Evolutionary conservation across 23 tunicate species (phyloP), one percentile per base, ranked within the genome.

Genomic region (Clavelina lepadiformis): DNA sequence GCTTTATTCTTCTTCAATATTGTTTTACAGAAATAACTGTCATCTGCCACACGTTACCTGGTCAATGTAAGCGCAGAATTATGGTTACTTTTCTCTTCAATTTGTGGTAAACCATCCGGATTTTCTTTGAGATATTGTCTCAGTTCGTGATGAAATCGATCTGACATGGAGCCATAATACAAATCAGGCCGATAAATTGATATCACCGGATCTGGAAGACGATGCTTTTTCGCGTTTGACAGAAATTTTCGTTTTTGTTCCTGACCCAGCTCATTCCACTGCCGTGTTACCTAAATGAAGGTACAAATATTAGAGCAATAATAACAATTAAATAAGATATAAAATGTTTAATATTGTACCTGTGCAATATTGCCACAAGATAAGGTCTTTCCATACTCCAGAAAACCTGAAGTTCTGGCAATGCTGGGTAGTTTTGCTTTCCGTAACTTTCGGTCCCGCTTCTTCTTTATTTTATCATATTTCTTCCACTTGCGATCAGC

Each of bases 81-180:
- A n/a, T n/a, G n/a, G n/a, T n/a, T n/a, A n/a, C n/a, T n/a, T n/a
- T n/a, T n/a, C n/a, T n/a, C n/a, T n/a, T n/a, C 69, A 11, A 55
- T 30, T 31, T 59, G 24, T 32, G 93, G 81, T 47, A 85, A 70
- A 28, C 41, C 27, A 0, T 31, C 45, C 5, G 75, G 79, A 35
- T 71, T 71, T 37, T 30, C 23, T 31, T 65, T 33, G 57, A 88
- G 20, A 67, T 80, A 88, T 47, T 73, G 30, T n/a, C 61, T 28
- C 25, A 75, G 38, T 29, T 68, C 59, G 49, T 72, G 57, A 6
- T 58, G 8, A 52, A 77, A 93, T 4, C 27, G 50, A 47, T 93
- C 98, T 24, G 94, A 78, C 18, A 61, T 69, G 0, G 98, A 78
- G 5, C 98, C 98, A 4, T 73, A 61, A 51, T 84, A 68, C 24